Evolutionary conservation across 2,888 invertebrate genomes (phyloP).

Genomic region (Drosophila pseudotalamancana): DNA sequence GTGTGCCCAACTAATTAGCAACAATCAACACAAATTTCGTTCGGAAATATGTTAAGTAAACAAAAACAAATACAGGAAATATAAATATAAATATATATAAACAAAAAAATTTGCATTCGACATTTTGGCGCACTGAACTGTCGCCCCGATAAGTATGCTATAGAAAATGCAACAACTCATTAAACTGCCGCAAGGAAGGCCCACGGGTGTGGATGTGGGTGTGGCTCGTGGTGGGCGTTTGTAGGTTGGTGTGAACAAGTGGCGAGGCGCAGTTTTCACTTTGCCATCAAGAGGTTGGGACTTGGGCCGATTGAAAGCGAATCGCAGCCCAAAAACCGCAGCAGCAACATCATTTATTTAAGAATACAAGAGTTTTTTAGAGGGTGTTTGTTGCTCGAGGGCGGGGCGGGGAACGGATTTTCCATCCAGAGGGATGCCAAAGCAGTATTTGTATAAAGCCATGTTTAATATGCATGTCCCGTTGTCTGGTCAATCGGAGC

Average conservation of each 20-base stretch:
- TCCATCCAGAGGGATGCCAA: background rate
- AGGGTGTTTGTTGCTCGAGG: background rate
- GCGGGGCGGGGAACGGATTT: background rate
- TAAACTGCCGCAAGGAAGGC: constrained; percentile 51
- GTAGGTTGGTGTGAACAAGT: constrained; percentile 12
- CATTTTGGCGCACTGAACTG: background rate
- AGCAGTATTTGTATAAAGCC: constrained; percentile 28
- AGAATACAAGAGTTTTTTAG: constrained; percentile 2
- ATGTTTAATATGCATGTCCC: constrained; percentile 71
- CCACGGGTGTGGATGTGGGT: background rate
- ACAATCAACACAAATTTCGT: constrained; percentile 40
- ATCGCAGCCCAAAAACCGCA: constrained; percentile 57
- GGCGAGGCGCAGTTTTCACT: constrained; percentile 49
- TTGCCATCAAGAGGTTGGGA: constrained; percentile 46
- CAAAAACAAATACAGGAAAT: background rate
- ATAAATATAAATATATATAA: background rate
- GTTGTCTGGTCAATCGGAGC: constrained; percentile 77
- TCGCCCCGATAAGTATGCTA: constrained; percentile 40
- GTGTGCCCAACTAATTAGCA: constrained; percentile 54
- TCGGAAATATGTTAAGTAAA: constrained; percentile 22
- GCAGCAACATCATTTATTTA: constrained; percentile 71
- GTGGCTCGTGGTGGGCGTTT: background rate
- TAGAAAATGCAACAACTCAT: constrained; percentile 54
- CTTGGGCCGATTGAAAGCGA: constrained; percentile 63
- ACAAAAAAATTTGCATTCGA: background rate